Conservation (phyloP, 1,140 invertebrate genomes). For the Metaphire vulgaris region DNA sequence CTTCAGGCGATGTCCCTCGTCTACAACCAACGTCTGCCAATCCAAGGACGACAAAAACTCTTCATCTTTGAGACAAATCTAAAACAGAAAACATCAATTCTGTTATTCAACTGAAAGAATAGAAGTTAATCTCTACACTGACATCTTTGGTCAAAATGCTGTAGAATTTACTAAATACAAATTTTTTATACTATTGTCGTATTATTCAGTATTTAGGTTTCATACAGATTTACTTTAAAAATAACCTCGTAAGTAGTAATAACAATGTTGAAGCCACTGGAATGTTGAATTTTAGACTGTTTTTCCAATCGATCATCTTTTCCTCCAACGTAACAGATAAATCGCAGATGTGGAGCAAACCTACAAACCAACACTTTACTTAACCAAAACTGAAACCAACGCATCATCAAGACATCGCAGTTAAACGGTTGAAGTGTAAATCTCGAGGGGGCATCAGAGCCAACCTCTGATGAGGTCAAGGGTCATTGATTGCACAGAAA, state of each 20-base stretch:
- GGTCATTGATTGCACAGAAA: neutral
- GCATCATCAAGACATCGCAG: neutral
- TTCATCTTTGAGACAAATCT: slow-evolving; percentile 48
- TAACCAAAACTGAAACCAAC: slow-evolving; percentile 10
- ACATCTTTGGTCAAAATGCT: neutral
- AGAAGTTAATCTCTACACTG: no score
- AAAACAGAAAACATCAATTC: slow-evolving; percentile 16
- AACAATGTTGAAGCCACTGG: slow-evolving; percentile 43
- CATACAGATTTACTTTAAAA: slow-evolving; percentile 2
- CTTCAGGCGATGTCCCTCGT: slow-evolving; percentile 97
- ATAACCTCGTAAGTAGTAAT: slow-evolving; percentile 52
- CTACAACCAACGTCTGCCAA: slow-evolving; percentile 69
- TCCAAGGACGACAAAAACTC: slow-evolving; percentile 35
- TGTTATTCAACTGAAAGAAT: no score
- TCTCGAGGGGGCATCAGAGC: no score
- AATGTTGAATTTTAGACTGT: slow-evolving; percentile 34
- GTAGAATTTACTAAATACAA: neutral
- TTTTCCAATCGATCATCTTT: slow-evolving; percentile 41
- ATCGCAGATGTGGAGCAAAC: slow-evolving; percentile 41
- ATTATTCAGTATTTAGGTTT: neutral
- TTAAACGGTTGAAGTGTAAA: no score
- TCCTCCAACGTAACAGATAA: slow-evolving; percentile 44
- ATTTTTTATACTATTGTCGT: neutral
- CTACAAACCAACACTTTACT: slow-evolving; percentile 34
- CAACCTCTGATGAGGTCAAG: neutral